Percentiles rank a stretch among this genome's conserved stretches.
Conservation (phyloP, 2,888 invertebrate species). For the Drosophila setosimentum region DNA sequence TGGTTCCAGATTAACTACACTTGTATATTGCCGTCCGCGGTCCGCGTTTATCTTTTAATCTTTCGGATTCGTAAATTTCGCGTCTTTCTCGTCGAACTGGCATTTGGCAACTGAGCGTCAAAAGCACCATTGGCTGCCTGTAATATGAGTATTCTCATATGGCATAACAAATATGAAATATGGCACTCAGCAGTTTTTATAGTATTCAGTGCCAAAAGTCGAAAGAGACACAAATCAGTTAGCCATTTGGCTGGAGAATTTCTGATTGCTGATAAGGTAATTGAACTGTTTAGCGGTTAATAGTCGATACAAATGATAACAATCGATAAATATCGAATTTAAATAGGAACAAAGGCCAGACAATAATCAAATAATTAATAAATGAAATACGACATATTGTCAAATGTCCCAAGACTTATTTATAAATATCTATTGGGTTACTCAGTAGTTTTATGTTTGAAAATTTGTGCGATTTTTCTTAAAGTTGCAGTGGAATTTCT, state of each 20-base stretch:
- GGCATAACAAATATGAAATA: conserved; percentile 34
- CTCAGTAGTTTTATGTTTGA: no score
- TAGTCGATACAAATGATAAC: conserved; percentile 24
- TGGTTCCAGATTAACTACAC: background rate
- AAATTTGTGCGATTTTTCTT: background rate
- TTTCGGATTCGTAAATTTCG: conserved; percentile 28
- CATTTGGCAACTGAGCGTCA: conserved; percentile 69
- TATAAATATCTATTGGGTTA: background rate
- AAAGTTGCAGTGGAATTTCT: background rate
- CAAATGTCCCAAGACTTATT: background rate
- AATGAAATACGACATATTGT: background rate
- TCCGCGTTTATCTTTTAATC: conserved; percentile 14
- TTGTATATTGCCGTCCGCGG: conserved; percentile 31
- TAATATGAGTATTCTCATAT: conserved; percentile 31
- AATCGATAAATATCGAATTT: conserved; percentile 36
- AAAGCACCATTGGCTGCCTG: conserved; percentile 41
- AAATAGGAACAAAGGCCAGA: background rate
- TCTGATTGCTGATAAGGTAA: conserved; percentile 65
- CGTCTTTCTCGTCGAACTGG: conserved; percentile 70
- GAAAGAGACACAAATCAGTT: conserved; percentile 50
- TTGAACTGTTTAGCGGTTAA: conserved; percentile 39
- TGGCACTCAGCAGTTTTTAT: conserved; percentile 31
- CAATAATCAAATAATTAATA: background rate
- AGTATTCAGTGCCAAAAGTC: conserved; percentile 7
- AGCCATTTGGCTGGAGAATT: conserved; percentile 37